phyloP scores from a whole-genome alignment of 2,888 invertebrate species.

The Tetanocera ferruginea region DNA sequence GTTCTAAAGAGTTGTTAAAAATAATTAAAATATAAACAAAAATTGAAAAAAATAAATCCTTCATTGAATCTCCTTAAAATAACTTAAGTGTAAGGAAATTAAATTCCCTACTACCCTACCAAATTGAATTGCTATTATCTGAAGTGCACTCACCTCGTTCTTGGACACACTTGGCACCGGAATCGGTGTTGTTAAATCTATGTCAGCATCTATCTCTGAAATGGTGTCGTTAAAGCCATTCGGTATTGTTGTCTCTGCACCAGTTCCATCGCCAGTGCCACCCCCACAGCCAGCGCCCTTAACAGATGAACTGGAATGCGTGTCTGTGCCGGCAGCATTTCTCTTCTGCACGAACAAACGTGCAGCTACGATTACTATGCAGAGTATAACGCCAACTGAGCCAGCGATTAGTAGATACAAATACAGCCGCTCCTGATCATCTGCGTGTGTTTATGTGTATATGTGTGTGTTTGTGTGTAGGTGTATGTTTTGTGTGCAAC shows the following conservation, averaged over 20 bases:
- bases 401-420: slow-evolving; percentile 85
- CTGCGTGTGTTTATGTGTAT: slow-evolving; percentile 51
- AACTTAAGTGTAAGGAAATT: neutral
- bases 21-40: slow-evolving; percentile 10
- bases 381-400: slow-evolving; percentile 78
- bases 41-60: neutral
- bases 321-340: slow-evolving; percentile 72
- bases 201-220: slow-evolving; percentile 85
- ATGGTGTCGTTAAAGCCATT: slow-evolving; percentile 88
- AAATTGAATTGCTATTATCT: slow-evolving; percentile 16
- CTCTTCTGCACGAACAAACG: slow-evolving; percentile 79
- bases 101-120: no score
- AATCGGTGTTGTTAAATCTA: slow-evolving; percentile 75
- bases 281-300: slow-evolving; percentile 64
- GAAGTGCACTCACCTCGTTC: slow-evolving; percentile 64
- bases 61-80: slow-evolving; percentile 17
- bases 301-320: slow-evolving; percentile 71
- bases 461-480: no score
- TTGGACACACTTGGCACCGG: slow-evolving; percentile 71
- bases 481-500: no score
- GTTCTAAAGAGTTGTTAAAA: slow-evolving; percentile 55
- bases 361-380: slow-evolving; percentile 79
- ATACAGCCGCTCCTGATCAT: slow-evolving; percentile 75
- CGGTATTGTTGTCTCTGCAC: slow-evolving; percentile 79
- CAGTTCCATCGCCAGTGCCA: slow-evolving; percentile 37